phyloP scores from a whole-genome alignment of 2,797 vertebrate species.

The Rhincodon typus region DNA sequence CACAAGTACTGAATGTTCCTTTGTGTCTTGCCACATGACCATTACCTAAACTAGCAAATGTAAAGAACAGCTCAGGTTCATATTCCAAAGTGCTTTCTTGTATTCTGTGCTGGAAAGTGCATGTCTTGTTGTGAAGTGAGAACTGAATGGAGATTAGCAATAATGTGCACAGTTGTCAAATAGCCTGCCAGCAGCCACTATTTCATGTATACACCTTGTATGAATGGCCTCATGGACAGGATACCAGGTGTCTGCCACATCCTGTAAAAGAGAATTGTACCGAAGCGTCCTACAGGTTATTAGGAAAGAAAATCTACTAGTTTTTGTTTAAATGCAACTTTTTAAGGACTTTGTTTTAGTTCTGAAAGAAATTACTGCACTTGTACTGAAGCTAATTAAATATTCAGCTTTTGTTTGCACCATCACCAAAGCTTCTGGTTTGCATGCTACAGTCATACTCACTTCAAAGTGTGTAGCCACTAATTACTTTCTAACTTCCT shows the following conservation, averaged over 20 bases:
- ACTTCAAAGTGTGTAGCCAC: background rate
- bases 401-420: slow-evolving; percentile 3
- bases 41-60: background rate
- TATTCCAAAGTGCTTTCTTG: background rate
- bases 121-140: background rate
- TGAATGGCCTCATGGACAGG: background rate
- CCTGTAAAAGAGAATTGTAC: background rate
- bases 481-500: slow-evolving; percentile 41
- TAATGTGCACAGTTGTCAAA: background rate
- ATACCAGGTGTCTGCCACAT: background rate
- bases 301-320: background rate
- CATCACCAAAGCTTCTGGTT: background rate
- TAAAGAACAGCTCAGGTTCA: background rate
- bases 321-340: background rate
- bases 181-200: background rate
- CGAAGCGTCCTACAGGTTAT: background rate
- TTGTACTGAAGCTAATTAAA: slow-evolving; percentile 19
- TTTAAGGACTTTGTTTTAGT: background rate
- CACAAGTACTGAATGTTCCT: background rate
- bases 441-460: background rate
- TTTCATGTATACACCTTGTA: background rate
- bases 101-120: background rate
- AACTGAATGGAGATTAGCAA: background rate
- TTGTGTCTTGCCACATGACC: background rate
- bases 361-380: background rate